A percentile compares a stretch with the other conserved stretches of the same genome.
These are phyloP conservation scores for Stichodactyla helianthus DNA, from an alignment of 64 coral and sea anemone genomes.

Conservation along the genomic window DNA sequence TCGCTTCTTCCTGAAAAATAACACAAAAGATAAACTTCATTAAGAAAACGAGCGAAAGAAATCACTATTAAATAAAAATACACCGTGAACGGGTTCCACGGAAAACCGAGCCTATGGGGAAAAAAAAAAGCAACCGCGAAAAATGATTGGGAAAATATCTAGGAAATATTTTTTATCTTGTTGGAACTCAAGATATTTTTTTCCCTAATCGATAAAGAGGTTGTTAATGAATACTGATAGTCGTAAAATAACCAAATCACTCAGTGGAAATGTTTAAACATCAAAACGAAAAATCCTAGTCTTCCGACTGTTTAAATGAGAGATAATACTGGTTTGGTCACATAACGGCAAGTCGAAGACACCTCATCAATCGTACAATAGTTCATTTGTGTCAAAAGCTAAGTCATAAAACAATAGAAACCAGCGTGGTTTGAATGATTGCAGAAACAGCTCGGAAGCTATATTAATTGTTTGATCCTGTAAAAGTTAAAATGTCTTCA, in stretches of 20 bases:
- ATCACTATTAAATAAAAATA: neutral
- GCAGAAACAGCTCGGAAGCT: slow-evolving; percentile 23
- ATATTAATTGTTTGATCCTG: slow-evolving; percentile 24
- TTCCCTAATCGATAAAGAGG: slow-evolving; percentile 4
- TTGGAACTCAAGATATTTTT: neutral
- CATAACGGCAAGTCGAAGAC: neutral
- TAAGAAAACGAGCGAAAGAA: neutral
- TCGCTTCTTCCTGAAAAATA: neutral
- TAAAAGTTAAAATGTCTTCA: slow-evolving; percentile 16
- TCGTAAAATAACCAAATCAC: neutral
- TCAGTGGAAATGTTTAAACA: slow-evolving; percentile 9
- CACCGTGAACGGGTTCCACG: too few relatives aligned
- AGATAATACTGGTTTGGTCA: neutral
- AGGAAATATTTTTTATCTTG: neutral
- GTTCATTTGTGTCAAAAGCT: slow-evolving; percentile 1
- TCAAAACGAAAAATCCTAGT: neutral
- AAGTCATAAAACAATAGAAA: neutral
- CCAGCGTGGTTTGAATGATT: slow-evolving; percentile 18
- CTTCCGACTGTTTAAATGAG: slow-evolving; percentile 19
- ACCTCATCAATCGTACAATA: slow-evolving; percentile 14
- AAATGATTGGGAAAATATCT: too few relatives aligned
- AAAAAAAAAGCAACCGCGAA: too few relatives aligned
- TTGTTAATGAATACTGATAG: slow-evolving; percentile 13
- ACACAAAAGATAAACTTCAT: neutral
- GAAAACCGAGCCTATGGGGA: too few relatives aligned